Conservation (phyloP, 2,888 invertebrate genomes). For the Caenorhabditis doughertyi region DNA sequence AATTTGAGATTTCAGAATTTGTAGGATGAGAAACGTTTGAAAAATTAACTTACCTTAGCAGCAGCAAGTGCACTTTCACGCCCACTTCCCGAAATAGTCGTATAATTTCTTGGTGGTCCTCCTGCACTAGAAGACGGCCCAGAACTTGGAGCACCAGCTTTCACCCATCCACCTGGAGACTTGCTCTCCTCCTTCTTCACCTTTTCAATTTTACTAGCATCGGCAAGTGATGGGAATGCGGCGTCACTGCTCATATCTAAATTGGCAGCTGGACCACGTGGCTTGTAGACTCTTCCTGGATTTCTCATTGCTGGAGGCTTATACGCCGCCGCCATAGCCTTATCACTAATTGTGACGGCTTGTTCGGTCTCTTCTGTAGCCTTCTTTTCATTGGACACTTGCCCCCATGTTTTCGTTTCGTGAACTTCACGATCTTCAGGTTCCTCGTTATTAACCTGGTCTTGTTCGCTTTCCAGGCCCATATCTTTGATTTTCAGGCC, state of each 20-base stretch:
- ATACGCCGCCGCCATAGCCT: constrained; percentile 63
- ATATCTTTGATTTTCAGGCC: constrained; percentile 75
- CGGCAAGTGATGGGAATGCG: constrained; percentile 78
- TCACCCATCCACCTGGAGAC: constrained; percentile 65
- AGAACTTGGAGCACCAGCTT: constrained; percentile 28
- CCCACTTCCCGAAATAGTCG: constrained; percentile 52
- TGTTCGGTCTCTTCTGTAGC: constrained; percentile 55
- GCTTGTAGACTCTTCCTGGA: background rate
- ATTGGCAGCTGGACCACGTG: constrained; percentile 48
- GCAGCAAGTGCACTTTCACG: constrained; percentile 67
- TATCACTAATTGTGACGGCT: constrained; percentile 61
- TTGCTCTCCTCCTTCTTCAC: constrained; percentile 75
- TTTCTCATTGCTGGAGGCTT: constrained; percentile 50
- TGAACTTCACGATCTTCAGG: constrained; percentile 70
- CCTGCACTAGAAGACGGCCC: constrained; percentile 14
- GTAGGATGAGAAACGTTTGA: background rate
- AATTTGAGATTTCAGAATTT: too few species aligned
- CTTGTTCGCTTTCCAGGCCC: constrained; percentile 69
- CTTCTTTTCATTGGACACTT: constrained; percentile 61
- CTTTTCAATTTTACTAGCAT: constrained; percentile 78
- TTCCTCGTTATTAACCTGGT: constrained; percentile 67
- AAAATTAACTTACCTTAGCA: constrained; percentile 61
- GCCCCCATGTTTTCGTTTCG: constrained; percentile 70
- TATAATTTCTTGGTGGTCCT: constrained; percentile 20
- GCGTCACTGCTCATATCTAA: constrained; percentile 70